Evolutionary conservation across 2,113 vertebrate genomes (phyloP).

Genomic region (Seriola dumerili): DNA sequence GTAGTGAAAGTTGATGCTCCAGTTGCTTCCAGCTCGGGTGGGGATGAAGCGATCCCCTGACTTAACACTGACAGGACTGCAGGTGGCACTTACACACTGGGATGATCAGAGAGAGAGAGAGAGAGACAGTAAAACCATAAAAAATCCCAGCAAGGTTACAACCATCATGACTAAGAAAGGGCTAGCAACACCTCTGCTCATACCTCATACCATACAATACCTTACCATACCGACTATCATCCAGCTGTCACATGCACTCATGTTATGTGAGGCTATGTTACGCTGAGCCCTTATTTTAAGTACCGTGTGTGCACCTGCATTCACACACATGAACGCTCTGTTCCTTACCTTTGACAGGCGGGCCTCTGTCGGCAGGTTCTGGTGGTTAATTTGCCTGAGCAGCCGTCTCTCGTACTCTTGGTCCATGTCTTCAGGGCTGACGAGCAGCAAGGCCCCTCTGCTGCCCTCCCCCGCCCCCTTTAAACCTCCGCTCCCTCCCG

Average conservation of each 20-base stretch:
- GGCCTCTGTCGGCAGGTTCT: conserved; percentile 82
- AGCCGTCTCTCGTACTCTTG: conserved; percentile 87
- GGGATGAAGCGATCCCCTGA: conserved; percentile 87
- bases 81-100: conserved; percentile 80
- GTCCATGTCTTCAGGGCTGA: conserved; percentile 80
- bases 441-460: conserved; percentile 49
- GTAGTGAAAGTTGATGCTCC: conserved; percentile 89
- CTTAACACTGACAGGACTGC: conserved; percentile 83
- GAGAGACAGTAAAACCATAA: not conserved
- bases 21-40: conserved; percentile 87
- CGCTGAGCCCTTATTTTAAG: not conserved
- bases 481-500: conserved; percentile 68
- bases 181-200: not conserved
- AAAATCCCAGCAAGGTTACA: not conserved
- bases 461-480: conserved; percentile 60
- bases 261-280: not conserved
- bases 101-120: not conserved
- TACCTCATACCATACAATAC: not conserved
- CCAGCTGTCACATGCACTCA: not conserved
- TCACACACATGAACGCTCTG: not conserved
- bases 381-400: conserved; percentile 87
- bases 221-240: too few species aligned
- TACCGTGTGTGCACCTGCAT: not conserved
- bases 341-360: conserved; percentile 79
- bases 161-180: too few species aligned